A percentile compares a stretch with the other conserved stretches of the same genome.
phyloP scores from a whole-genome alignment of 2,888 invertebrate species.

The Arge pagana region DNA sequence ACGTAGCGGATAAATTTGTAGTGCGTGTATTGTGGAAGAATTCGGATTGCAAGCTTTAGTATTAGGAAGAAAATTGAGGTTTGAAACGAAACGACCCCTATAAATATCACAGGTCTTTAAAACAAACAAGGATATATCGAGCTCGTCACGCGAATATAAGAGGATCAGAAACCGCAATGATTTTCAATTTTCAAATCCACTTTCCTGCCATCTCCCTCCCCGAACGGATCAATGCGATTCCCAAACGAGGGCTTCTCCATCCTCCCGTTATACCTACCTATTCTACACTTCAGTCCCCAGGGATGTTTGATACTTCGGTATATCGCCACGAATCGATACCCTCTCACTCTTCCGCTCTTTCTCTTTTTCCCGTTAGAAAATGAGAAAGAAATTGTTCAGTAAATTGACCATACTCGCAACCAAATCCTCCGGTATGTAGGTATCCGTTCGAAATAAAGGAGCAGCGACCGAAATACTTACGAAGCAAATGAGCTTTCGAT shows the following conservation, averaged over 20 bases:
- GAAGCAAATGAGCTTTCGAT: no score
- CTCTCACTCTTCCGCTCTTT: conserved; percentile 13
- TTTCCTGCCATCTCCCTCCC: conserved; percentile 31
- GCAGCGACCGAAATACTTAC: no score
- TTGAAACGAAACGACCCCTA: no score
- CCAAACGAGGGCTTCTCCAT: conserved; percentile 7
- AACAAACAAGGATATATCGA: conserved; percentile 46
- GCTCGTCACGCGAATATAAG: conserved; percentile 50
- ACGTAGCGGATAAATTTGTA: no score
- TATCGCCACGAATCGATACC: neutral
- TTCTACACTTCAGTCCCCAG: neutral
- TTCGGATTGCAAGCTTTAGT: no score
- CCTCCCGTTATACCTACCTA: conserved; percentile 3
- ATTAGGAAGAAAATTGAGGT: no score
- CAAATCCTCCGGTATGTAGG: no score
- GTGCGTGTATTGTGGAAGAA: no score
- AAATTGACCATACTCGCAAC: no score
- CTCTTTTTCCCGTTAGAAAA: conserved; percentile 32
- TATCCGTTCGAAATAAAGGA: no score
- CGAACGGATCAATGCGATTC: conserved; percentile 17
- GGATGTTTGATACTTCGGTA: conserved; percentile 4
- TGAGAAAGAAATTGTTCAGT: no score
- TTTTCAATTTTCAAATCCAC: conserved; percentile 55
- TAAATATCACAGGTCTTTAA: no score
- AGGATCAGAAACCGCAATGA: conserved; percentile 53